Evolutionary conservation across 2,113 vertebrate genomes (phyloP), one percentile per base, ranked within the genome.

Genomic region (Gymnarchus niloticus): DNA sequence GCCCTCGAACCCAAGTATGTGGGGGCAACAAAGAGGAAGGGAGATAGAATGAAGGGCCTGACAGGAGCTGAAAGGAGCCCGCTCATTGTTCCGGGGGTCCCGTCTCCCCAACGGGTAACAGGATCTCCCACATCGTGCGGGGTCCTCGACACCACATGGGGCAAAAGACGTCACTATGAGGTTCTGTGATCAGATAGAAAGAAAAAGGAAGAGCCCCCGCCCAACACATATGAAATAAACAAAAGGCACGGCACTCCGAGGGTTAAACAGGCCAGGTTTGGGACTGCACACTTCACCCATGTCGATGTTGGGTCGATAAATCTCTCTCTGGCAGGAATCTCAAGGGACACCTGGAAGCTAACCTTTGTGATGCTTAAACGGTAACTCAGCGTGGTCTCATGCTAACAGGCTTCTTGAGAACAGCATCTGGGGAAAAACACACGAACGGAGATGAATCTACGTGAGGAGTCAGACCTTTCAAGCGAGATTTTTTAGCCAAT

Each of bases 61-160:
- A 87, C 89, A 88, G 82, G 87, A 90, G 88, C 91, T 91, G 65
- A 87, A 89, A 90, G 85, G 86, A 86, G 81, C 81, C 84, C 88
- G 49, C 87, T 78, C 86, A 85, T 85, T 91, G 85, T 80, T 69
- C 85, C 52, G 83, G 89, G 92, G 89, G 88, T 94, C 90, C 90
- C 87, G 86, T 93, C 94, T 92, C 91, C 89, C 77, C 87, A 90
- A 93, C 87, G 87, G 90, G 85, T 93, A 94, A 94, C 92, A 89
- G 73, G 91, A 95, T 93, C 92, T 90, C 81, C 61, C 86, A 77
- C 65, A 65, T 57, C 23, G 81, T 77, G 12, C 25, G 41, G 51
- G 91, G 82, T 90, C 90, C 92, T 92, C 85, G 84, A 89, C 88
- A 57, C 88, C 83, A 56, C 17, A 21, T 6, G n/a, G 56, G 83